phyloP scores from a whole-genome alignment of 2,888 invertebrate species.

The Cistogaster globosa region DNA sequence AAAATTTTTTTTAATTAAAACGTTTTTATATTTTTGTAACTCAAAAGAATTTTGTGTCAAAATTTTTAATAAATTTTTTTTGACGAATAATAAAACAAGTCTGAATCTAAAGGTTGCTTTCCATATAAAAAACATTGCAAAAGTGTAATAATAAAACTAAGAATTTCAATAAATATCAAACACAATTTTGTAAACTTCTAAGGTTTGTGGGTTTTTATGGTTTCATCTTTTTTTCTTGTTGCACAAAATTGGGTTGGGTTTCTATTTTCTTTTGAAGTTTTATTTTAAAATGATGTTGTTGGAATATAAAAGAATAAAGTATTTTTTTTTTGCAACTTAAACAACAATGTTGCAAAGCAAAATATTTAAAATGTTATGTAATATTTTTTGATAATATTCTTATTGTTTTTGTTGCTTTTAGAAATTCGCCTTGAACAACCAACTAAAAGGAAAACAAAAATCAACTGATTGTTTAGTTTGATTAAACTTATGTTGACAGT shows the following conservation, averaged over 20 bases:
- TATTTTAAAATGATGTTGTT: conserved; percentile 24
- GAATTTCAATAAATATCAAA: background rate
- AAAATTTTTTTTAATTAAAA: too few relatives aligned
- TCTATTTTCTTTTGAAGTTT: conserved; percentile 10
- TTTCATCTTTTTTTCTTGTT: conserved; percentile 6
- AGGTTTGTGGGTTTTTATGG: background rate
- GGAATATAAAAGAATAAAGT: conserved; percentile 23
- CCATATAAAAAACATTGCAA: too few relatives aligned
- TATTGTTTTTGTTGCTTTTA: background rate
- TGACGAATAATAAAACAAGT: too few relatives aligned
- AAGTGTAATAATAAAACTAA: background rate
- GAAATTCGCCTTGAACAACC: background rate
- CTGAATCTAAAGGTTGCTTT: too few relatives aligned
- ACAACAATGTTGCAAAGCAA: conserved; percentile 6
- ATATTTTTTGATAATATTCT: conserved; percentile 29
- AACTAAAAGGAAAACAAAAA: background rate
- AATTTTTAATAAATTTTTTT: too few relatives aligned
- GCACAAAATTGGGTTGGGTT: conserved; percentile 11
- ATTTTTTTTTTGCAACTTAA: conserved; percentile 33
- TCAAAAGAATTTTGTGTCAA: too few relatives aligned
- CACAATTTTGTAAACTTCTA: background rate
- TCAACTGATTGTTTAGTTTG: background rate
- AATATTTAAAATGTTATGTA: conserved; percentile 24
- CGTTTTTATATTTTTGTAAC: too few relatives aligned
- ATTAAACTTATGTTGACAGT: background rate